Base-by-base conservation (phyloP, 2,888 invertebrate genomes). In the Torymus tubicola region DNA sequence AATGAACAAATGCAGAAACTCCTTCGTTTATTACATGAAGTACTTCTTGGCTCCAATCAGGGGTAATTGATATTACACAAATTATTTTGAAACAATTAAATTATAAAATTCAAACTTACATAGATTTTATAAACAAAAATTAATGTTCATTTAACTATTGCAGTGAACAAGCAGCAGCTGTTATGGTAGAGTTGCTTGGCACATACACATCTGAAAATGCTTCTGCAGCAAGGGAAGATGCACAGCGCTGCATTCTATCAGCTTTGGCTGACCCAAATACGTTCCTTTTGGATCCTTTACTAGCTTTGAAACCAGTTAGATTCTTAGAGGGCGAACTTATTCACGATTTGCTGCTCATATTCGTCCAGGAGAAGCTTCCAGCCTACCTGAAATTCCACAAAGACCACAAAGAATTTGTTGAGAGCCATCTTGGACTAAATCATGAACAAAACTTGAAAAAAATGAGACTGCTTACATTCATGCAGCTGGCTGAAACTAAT, bases 191-290 rank as follows among this genome's bases (percentile, higher is more conserved):
- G 91, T 92, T 99, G 0, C 92, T 99, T 78, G 97, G 97, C 31
- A 99, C 99, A 0, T 99, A 99, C 91, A 98, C 98, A 31, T 96
- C 98, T 82, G 98, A 98, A 88, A 99, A 99, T 92, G 99, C 99
- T 0, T 97, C 97, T 1, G 96, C 97, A 84, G 99, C 99, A 0
- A 93, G 98, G 84, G 98, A 98, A 90, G 99, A 99, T 92, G 99
- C 99, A 1, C 97, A 97, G 88, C 95, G 96, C 87, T 99, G 99
- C 91, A 99, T 99, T 88, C 95, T 97, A 16, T 96, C 99, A 1
- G 98, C 98, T 21, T 92, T 99, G 78, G 98, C 96, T 10, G 99
- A 99, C 91, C 98, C 99, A 14, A 96, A 96, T 88, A 97, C 98
- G 84, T 99, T 98, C 92, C 93, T 99, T 18, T 92, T 99, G 88